A percentile compares a stretch with the other conserved stretches of the same genome.
Conservation (phyloP, 2,888 invertebrate genomes). For the Leptopilina myrica region DNA sequence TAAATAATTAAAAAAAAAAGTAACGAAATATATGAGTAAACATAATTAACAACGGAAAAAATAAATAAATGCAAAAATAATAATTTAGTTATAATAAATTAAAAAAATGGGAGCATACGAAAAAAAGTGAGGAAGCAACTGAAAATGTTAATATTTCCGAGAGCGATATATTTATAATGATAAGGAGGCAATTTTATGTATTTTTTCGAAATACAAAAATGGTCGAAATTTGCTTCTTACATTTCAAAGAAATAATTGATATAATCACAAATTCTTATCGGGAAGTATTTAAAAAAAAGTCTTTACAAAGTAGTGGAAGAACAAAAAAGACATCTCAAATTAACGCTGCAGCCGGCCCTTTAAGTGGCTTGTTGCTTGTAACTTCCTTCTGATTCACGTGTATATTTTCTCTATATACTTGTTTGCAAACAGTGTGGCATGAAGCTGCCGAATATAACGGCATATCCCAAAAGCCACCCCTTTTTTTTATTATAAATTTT, state of each 20-base stretch:
- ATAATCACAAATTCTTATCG: slow-evolving; percentile 14
- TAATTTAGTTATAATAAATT: too few species aligned
- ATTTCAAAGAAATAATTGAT: neutral
- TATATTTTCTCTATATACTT: neutral
- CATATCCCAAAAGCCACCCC: neutral
- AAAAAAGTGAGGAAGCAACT: too few species aligned
- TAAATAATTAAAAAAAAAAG: too few species aligned
- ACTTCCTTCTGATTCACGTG: slow-evolving; percentile 22
- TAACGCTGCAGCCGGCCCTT: slow-evolving; percentile 53
- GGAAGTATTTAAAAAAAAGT: slow-evolving; percentile 1
- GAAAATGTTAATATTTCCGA: too few species aligned
- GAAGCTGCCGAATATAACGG: neutral
- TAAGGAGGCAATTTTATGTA: too few species aligned
- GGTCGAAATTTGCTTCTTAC: neutral
- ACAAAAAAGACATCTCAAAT: slow-evolving; percentile 48
- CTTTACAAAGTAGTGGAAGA: slow-evolving; percentile 42
- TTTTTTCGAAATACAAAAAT: neutral
- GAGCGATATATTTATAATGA: too few species aligned
- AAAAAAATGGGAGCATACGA: too few species aligned
- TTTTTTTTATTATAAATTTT: neutral
- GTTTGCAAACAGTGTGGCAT: slow-evolving; percentile 32
- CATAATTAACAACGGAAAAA: too few species aligned
- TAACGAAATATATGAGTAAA: too few species aligned
- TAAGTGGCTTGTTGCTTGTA: slow-evolving; percentile 40
- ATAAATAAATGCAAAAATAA: too few species aligned